A percentile compares a stretch with the other conserved stretches of the same genome.
These are phyloP conservation scores for Ctenodactylus gundi DNA, from an alignment of 2,113 vertebrate genomes.

Conservation along the genomic window DNA sequence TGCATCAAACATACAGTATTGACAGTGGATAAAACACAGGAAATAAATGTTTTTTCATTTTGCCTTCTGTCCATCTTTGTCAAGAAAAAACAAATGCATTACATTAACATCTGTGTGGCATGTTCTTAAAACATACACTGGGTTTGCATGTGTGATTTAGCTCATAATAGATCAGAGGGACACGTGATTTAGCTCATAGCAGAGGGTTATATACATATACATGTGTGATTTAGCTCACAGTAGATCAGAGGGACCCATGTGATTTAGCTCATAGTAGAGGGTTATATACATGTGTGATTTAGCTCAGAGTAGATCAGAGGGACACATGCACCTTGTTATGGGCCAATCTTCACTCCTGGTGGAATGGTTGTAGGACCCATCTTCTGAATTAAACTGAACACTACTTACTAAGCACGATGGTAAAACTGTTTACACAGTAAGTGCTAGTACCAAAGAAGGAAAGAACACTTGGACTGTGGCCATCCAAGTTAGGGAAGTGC, in stretches of 20 bases:
- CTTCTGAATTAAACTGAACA: neutral
- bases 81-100: slow-evolving; percentile 21
- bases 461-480: neutral
- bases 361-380: neutral
- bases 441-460: neutral
- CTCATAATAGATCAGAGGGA: neutral
- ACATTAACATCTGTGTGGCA: slow-evolving; percentile 4
- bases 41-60: slow-evolving; percentile 88
- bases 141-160: neutral
- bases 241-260: neutral
- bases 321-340: neutral
- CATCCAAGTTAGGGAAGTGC: neutral
- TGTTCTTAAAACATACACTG: slow-evolving; percentile 48
- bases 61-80: slow-evolving; percentile 70
- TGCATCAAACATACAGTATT: slow-evolving; percentile 86
- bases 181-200: neutral
- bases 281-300: neutral
- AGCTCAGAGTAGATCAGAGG: neutral
- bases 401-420: neutral
- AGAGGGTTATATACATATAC: neutral
- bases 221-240: neutral
- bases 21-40: slow-evolving; percentile 85
- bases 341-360: neutral
- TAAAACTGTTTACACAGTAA: neutral
- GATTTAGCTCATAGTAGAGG: neutral